Evolutionary conservation across 1,140 invertebrate species (phyloP).

Genomic region (Drosophila athabasca): DNA sequence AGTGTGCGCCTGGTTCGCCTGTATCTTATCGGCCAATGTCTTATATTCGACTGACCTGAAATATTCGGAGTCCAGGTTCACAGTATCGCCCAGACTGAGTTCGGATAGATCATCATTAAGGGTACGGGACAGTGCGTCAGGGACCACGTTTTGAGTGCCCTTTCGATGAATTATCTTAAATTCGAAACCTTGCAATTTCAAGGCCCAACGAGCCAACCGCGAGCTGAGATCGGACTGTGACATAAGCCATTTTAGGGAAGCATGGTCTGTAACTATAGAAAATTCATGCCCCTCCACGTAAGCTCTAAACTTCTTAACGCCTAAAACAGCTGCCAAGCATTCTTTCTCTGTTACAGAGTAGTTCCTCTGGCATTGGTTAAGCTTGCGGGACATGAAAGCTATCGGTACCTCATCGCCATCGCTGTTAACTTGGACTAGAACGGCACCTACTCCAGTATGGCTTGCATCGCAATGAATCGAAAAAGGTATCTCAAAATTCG

Average conservation of each 20-base stretch:
- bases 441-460: conserved; percentile 7
- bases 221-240: too few relatives aligned
- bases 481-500: conserved; percentile 7
- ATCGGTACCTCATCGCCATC: not conserved
- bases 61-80: too few relatives aligned
- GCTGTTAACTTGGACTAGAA: conserved; percentile 4
- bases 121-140: not conserved
- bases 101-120: too few relatives aligned
- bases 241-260: too few relatives aligned
- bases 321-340: not conserved
- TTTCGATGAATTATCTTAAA: conserved; percentile 4
- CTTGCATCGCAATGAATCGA: conserved; percentile 14
- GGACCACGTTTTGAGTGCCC: conserved; percentile 2
- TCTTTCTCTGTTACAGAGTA: conserved; percentile 1
- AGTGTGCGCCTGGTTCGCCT: not conserved
- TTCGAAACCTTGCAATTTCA: not conserved
- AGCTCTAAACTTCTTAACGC: conserved; percentile 14
- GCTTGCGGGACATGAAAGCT: not conserved
- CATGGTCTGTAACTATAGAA: too few relatives aligned
- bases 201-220: too few relatives aligned
- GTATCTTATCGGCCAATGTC: not conserved
- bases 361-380: conserved; percentile 9
- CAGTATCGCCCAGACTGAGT: too few relatives aligned
- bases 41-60: not conserved
- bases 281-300: not conserved